A percentile compares a stretch with the other conserved stretches of the same genome.
These are phyloP conservation scores for Neodiprion lecontei DNA, from an alignment of 1,140 invertebrate species.

Conservation along the genomic window DNA sequence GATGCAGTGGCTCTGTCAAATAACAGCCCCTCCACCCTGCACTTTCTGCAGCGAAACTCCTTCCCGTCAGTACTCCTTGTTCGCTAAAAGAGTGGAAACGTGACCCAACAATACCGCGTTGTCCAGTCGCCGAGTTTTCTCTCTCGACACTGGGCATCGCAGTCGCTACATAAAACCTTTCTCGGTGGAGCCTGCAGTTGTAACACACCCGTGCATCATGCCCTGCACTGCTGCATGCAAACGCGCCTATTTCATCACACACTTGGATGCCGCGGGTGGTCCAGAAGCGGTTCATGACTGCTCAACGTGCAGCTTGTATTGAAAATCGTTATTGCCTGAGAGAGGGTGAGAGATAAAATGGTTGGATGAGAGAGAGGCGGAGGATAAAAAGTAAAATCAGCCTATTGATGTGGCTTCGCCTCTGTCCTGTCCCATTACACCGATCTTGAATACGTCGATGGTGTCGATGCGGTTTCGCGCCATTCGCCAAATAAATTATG, in stretches of 20 bases:
- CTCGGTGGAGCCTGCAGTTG: too few species aligned
- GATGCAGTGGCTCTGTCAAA: background rate
- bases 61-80: background rate
- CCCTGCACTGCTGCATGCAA: too few species aligned
- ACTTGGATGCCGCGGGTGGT: background rate
- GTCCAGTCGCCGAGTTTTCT: background rate
- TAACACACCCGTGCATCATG: too few species aligned
- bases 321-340: background rate
- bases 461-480: background rate
- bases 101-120: slow-evolving; percentile 6
- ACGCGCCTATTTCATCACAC: background rate
- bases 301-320: background rate
- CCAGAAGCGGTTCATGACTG: background rate
- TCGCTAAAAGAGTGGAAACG: background rate
- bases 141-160: background rate
- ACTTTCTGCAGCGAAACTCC: background rate
- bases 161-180: too few species aligned
- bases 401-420: background rate
- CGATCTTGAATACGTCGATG: background rate
- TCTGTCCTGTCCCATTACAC: background rate
- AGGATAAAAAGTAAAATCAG: too few species aligned
- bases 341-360: background rate
- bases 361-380: too few species aligned
- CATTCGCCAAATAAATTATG: background rate
- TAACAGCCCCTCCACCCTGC: background rate